These are phyloP conservation scores for Manis crassicaudata DNA, from an alignment of 2,797 vertebrate genomes.

Conservation along the genomic window DNA sequence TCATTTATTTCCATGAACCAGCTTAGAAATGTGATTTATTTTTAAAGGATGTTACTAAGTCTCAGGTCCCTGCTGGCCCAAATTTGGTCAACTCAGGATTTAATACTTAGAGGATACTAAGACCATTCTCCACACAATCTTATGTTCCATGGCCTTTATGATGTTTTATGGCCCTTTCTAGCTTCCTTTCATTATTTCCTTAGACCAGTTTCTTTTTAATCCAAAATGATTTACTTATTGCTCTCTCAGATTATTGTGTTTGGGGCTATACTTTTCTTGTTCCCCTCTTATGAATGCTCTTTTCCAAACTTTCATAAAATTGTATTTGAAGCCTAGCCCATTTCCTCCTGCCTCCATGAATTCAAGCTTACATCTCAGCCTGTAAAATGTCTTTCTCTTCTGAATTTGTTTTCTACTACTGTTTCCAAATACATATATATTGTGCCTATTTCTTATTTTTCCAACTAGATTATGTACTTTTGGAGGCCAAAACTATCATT, in stretches of 20 bases:
- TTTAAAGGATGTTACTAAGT: slow-evolving; percentile 47
- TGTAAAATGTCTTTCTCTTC: slow-evolving; percentile 26
- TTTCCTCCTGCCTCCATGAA: slow-evolving; percentile 15
- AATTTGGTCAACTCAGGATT: slow-evolving; percentile 31
- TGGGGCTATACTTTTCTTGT: background rate
- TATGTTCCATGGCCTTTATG: background rate
- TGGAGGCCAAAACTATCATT: slow-evolving; percentile 22
- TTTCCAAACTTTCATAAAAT: slow-evolving; percentile 31
- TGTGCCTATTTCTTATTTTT: slow-evolving; percentile 18
- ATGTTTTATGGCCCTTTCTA: background rate
- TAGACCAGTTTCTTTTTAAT: slow-evolving; percentile 2
- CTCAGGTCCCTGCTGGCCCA: background rate
- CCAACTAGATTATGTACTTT: slow-evolving; percentile 52
- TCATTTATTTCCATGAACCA: slow-evolving; percentile 3
- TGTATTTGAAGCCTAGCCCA: background rate
- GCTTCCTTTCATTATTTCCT: background rate
- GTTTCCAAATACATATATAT: slow-evolving; percentile 45
- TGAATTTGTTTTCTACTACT: slow-evolving; percentile 49
- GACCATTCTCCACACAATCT: background rate
- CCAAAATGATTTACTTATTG: slow-evolving; percentile 36
- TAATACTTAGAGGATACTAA: slow-evolving; percentile 1
- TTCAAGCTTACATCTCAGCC: background rate
- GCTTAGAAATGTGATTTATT: background rate
- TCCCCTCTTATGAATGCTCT: background rate
- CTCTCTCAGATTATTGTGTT: slow-evolving; percentile 29